Percentiles rank a stretch among this genome's conserved stretches.
These are phyloP conservation scores for Tenualosa ilisha DNA, from an alignment of 2,797 vertebrate species.

Conservation along the genomic window DNA sequence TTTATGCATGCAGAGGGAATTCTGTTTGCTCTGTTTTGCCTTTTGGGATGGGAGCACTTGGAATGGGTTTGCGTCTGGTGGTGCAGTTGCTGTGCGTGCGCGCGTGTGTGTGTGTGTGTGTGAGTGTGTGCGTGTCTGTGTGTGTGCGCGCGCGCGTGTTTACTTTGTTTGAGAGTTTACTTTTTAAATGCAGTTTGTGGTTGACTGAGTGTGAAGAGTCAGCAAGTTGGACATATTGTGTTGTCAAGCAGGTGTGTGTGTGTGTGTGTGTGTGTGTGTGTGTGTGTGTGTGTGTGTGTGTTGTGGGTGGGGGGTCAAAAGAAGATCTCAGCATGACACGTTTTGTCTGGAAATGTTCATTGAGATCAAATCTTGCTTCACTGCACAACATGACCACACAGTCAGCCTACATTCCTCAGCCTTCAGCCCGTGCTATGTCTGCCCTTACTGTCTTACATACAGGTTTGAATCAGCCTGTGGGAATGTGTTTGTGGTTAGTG, in stretches of 20 bases:
- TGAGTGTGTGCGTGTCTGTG: background rate
- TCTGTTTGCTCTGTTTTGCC: background rate
- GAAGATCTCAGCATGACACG: background rate
- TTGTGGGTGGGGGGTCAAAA: background rate
- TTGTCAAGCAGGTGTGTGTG: conserved; percentile 4
- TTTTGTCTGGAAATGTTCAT: background rate
- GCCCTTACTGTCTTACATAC: background rate
- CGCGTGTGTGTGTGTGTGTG: background rate
- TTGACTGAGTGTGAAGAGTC: background rate
- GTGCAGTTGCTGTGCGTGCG: background rate
- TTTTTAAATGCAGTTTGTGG: background rate
- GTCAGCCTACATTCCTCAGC: background rate
- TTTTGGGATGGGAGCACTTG: background rate
- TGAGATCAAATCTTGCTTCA: background rate
- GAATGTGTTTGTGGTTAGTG: background rate
- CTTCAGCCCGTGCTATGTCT: background rate
- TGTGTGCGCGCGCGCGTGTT: background rate
- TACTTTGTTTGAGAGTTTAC: background rate
- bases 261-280: background rate
- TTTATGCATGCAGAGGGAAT: conserved; percentile 5
- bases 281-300: conserved; percentile 1
- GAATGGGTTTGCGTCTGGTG: background rate
- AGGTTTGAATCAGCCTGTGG: background rate
- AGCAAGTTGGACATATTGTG: background rate
- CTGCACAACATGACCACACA: background rate